Conservation (phyloP, 2,888 invertebrate genomes). For the Hirtodrosophila cameraria region DNA sequence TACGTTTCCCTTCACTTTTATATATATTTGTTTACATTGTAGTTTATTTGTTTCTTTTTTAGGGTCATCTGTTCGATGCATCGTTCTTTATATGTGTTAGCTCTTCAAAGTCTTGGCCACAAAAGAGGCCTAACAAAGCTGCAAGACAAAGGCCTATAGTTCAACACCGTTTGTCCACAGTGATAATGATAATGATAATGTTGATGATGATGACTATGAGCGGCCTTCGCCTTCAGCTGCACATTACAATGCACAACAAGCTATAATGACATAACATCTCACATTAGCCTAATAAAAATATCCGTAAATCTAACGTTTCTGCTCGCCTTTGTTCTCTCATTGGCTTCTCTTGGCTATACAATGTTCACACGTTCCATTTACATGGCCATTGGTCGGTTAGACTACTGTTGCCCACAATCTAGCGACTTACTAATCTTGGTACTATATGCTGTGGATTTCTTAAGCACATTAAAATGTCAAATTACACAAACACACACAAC, state of each 20-base stretch:
- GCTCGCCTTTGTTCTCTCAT: slow-evolving; percentile 4
- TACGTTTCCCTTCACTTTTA: slow-evolving; percentile 52
- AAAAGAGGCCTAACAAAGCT: slow-evolving; percentile 40
- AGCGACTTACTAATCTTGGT: slow-evolving; percentile 15
- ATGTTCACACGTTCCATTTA: slow-evolving; percentile 79
- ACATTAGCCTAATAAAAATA: slow-evolving; percentile 41
- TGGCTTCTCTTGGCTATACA: slow-evolving; percentile 16
- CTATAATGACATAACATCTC: slow-evolving; percentile 34
- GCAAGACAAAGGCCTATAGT: slow-evolving; percentile 40
- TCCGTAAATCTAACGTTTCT: slow-evolving; percentile 39
- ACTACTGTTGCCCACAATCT: slow-evolving; percentile 25
- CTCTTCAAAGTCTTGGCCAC: slow-evolving; percentile 19
- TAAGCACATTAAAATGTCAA: slow-evolving; percentile 76
- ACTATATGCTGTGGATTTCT: slow-evolving; percentile 39
- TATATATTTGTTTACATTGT: slow-evolving; percentile 12
- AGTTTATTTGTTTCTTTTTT: slow-evolving; percentile 37
- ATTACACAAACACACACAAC: slow-evolving; percentile 42
- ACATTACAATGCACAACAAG: slow-evolving; percentile 62
- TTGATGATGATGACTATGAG: slow-evolving; percentile 30
- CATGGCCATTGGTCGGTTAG: slow-evolving; percentile 61
- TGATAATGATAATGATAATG: slow-evolving; percentile 51
- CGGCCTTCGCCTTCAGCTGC: slow-evolving; percentile 74
- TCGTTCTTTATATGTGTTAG: slow-evolving; percentile 38
- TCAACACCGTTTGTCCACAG: slow-evolving; percentile 44
- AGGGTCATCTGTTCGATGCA: slow-evolving; percentile 51